Conservation (phyloP, 2,797 vertebrate species). For the Enteromius fasciolatus region DNA sequence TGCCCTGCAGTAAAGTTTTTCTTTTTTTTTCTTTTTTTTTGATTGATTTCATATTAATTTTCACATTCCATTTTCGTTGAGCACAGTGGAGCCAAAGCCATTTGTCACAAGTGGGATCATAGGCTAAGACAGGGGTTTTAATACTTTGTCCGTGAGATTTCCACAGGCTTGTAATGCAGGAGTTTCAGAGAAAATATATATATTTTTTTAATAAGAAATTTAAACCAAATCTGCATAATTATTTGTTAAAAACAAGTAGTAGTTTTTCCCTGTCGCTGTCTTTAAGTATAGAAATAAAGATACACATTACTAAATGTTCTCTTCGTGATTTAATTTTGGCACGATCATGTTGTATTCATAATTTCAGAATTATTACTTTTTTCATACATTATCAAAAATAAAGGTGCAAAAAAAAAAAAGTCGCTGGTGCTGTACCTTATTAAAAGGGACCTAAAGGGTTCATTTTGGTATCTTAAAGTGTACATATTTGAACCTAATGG, state of each 20-base stretch:
- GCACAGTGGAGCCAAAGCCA: constrained; percentile 9
- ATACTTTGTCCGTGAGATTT: background rate
- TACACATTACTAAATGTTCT: background rate
- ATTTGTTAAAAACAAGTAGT: background rate
- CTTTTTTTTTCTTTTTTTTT: background rate
- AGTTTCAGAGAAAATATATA: background rate
- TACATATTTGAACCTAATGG: too few relatives aligned
- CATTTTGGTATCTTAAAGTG: too few relatives aligned
- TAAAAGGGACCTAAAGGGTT: too few relatives aligned
- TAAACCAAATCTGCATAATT: background rate
- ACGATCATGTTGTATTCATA: background rate
- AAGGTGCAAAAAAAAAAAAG: too few relatives aligned
- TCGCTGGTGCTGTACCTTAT: too few relatives aligned
- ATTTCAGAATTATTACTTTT: background rate
- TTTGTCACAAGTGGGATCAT: constrained; percentile 10
- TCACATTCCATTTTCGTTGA: constrained; percentile 13
- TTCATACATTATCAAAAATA: background rate
- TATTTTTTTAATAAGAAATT: background rate
- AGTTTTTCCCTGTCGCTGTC: background rate
- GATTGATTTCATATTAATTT: constrained; percentile 24
- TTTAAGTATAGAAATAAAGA: background rate
- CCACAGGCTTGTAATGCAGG: background rate
- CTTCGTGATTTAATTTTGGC: background rate
- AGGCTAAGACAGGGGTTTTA: background rate
- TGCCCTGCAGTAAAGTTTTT: background rate